Percentiles rank a stretch among this genome's conserved stretches.
These are phyloP conservation scores for Erinaceus europaeus DNA, from an alignment of 2,113 vertebrate genomes.

Conservation along the genomic window DNA sequence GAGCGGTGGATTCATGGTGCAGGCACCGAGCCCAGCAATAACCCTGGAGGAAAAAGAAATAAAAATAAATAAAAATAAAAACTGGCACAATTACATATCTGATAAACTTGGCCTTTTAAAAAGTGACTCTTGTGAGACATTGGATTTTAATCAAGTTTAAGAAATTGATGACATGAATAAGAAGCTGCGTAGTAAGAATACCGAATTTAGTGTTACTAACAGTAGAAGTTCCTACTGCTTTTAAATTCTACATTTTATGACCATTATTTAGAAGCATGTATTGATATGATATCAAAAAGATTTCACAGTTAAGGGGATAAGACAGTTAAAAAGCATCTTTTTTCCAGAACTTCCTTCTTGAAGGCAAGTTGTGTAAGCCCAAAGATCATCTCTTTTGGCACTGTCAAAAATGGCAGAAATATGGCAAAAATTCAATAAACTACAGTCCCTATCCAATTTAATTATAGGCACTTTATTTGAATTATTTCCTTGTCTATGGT, in stretches of 20 bases:
- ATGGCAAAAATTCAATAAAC: neutral
- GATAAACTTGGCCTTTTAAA: conserved; percentile 36
- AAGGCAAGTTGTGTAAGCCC: neutral
- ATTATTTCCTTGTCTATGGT: neutral
- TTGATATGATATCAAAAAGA: neutral
- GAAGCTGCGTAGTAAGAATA: neutral
- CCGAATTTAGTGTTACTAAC: neutral
- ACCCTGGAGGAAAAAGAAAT: no score
- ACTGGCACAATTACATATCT: neutral
- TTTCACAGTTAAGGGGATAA: neutral
- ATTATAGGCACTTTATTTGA: neutral
- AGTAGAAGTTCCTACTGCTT: neutral
- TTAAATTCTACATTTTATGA: neutral
- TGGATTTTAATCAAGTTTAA: neutral
- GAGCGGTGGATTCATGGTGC: no score
- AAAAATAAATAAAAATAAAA: conserved; percentile 56
- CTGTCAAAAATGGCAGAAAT: no score
- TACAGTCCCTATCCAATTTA: neutral
- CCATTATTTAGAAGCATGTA: neutral
- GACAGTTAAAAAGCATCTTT: neutral
- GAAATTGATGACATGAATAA: neutral
- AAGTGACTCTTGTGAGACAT: neutral
- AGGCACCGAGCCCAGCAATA: no score
- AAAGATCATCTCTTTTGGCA: neutral
- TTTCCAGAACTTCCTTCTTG: neutral